A percentile compares a stretch with the other conserved stretches of the same genome.
Conservation (phyloP, 2,888 invertebrate genomes). For the Lepidonotus clava region DNA sequence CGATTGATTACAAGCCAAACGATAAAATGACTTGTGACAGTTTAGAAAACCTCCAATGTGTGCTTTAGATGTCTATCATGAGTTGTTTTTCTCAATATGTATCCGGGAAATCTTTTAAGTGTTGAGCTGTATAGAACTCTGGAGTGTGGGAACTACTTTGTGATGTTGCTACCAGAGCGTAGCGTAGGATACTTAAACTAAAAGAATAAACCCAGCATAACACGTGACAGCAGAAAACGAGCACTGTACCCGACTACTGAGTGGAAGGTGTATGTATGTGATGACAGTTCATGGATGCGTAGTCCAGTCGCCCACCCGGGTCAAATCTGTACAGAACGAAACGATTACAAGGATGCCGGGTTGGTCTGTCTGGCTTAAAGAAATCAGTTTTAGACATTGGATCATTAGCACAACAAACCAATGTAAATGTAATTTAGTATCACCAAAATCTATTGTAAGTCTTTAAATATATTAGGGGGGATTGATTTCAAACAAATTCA, state of each 20-base stretch:
- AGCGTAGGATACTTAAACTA: slow-evolving; percentile 46
- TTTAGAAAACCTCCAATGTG: slow-evolving; percentile 17
- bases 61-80: slow-evolving; percentile 31
- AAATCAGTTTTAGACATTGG: slow-evolving; percentile 18
- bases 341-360: not conserved
- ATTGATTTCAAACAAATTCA: not conserved
- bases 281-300: slow-evolving; percentile 18
- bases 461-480: not conserved
- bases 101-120: not conserved
- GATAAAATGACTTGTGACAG: slow-evolving; percentile 14
- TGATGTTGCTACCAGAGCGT: slow-evolving; percentile 38
- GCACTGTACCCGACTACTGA: not conserved
- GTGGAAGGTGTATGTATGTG: slow-evolving; percentile 36
- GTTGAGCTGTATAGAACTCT: slow-evolving; percentile 2
- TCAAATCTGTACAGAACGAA: not conserved
- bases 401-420: slow-evolving; percentile 21
- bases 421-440: slow-evolving; percentile 16
- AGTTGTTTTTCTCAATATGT: slow-evolving; percentile 5
- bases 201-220: slow-evolving; percentile 3
- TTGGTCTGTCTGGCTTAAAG: slow-evolving; percentile 6
- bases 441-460: not conserved
- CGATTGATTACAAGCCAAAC: slow-evolving; percentile 2
- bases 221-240: not conserved
- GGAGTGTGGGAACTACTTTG: slow-evolving; percentile 6
- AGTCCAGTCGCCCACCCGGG: not conserved